Base-by-base conservation (phyloP, 2,888 invertebrate species). In the Baronia brevicornis region DNA sequence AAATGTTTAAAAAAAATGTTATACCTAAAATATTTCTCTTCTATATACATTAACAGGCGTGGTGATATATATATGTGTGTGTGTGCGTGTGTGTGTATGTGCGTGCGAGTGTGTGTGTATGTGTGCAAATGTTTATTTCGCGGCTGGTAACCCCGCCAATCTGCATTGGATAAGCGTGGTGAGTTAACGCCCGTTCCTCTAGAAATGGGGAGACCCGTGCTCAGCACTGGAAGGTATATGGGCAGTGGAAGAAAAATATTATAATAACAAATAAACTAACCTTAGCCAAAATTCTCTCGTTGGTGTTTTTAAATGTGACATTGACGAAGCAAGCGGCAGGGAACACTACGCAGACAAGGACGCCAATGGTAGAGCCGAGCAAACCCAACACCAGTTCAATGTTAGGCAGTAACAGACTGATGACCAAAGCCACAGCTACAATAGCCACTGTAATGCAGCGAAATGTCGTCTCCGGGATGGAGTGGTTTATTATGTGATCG, bases 331-430 rank as follows among this genome's bases (percentile, higher is more conserved):
- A 94, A 0, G 94, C 88, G 0, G 97, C 93, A 0, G 98, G 98
- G 57, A 97, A 93, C 57, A 98, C 91, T 17, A 97, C 89, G 54
- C 97, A 97, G 45, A 98, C 92, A 45, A 95, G 88, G 6, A 96
- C 93, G 0, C 98, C 98, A 49, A 97, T 96, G 0, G 98, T 97
- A 1, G 98, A 95, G 1, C 98, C 98, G 18, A 96, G 91, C 17
- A 98, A 78, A 0, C 97, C 97, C 36, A 99, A 87, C 32, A 98
- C 95, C 51, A 98, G 88, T 80, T 98, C 96, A 36, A 96, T 95
- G 60, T 95, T 97, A 7, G 98, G 98, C 48, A 98, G 90, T 42
- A 96, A 68, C 28, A 98, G 88, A 6, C 96, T 96, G 34, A 93
- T 87, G 35, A 90, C 74, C 28, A 98, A 84, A 0, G 97, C 91